Evolutionary conservation across 2,888 invertebrate genomes (phyloP).

Genomic region (Dexiosoma caninum): DNA sequence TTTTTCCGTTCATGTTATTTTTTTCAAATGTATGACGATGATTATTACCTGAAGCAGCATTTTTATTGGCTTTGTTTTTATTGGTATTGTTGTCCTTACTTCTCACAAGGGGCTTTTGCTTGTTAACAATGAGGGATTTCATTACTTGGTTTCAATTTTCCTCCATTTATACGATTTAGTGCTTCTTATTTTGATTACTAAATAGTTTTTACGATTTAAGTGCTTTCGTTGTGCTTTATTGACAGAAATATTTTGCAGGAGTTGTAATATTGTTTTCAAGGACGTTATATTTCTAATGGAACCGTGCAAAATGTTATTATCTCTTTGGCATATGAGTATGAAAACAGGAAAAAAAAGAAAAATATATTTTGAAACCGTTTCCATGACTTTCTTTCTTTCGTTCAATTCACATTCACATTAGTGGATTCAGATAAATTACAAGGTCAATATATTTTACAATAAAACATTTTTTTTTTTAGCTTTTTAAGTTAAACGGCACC

Average conservation of each 20-base stretch:
- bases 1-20: not conserved
- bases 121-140: not conserved
- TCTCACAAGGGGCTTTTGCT: not conserved
- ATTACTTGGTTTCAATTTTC: not conserved
- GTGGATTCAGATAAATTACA: too few species aligned
- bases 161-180: not conserved
- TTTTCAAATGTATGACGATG: not conserved
- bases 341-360: too few species aligned
- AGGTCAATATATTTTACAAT: too few species aligned
- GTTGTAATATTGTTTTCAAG: too few species aligned
- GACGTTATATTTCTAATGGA: too few species aligned
- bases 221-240: not conserved
- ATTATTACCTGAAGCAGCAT: constrained; percentile 20
- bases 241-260: not conserved
- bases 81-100: not conserved
- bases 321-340: too few species aligned
- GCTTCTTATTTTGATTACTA: not conserved
- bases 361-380: too few species aligned
- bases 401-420: too few species aligned
- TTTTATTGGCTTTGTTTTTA: constrained; percentile 6
- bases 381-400: too few species aligned
- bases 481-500: too few species aligned
- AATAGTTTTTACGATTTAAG: not conserved
- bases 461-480: too few species aligned
- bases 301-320: too few species aligned